Conservation (phyloP, 1,140 invertebrate genomes). For the Macrocentrus cingulum region DNA sequence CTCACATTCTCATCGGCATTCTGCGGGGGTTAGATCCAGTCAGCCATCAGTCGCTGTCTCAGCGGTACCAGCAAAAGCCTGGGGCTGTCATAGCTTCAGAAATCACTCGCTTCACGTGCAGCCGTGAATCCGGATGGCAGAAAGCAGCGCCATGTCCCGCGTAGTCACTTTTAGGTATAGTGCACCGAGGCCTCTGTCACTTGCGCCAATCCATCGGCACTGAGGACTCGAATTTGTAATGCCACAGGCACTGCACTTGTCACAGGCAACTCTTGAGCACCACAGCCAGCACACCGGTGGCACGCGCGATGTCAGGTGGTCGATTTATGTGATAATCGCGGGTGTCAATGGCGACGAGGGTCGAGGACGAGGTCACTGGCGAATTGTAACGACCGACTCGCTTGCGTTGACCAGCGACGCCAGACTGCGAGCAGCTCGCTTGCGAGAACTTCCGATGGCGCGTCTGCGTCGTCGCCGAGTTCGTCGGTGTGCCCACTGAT, state of each 20-base stretch:
- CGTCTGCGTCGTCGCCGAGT: conserved; percentile 23
- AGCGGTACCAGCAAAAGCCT: too few species aligned
- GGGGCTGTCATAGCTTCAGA: too few species aligned
- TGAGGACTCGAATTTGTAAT: background rate
- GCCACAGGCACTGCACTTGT: background rate
- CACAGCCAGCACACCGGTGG: too few species aligned
- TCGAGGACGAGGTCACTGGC: conserved; percentile 18
- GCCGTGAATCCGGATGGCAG: conserved; percentile 22
- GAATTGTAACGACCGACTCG: conserved; percentile 26
- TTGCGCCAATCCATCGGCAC: conserved; percentile 25
- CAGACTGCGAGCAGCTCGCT: conserved; percentile 45
- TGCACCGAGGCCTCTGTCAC: conserved; percentile 12
- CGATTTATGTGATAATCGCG: conserved; percentile 2
- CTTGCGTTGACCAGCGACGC: conserved; percentile 53
- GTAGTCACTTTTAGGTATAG: background rate
- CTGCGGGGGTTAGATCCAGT: background rate
- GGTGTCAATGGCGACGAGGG: conserved; percentile 10
- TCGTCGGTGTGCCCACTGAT: too few species aligned
- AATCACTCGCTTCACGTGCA: conserved; percentile 29
- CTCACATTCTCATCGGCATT: conserved; percentile 10
- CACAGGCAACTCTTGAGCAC: background rate
- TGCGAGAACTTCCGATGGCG: conserved; percentile 14
- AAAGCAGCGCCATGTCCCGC: conserved; percentile 30
- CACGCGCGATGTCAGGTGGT: too few species aligned
- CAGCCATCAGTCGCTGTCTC: background rate